Base-by-base conservation (phyloP, 1,140 invertebrate genomes). In the Rhizoglyphus robini region DNA sequence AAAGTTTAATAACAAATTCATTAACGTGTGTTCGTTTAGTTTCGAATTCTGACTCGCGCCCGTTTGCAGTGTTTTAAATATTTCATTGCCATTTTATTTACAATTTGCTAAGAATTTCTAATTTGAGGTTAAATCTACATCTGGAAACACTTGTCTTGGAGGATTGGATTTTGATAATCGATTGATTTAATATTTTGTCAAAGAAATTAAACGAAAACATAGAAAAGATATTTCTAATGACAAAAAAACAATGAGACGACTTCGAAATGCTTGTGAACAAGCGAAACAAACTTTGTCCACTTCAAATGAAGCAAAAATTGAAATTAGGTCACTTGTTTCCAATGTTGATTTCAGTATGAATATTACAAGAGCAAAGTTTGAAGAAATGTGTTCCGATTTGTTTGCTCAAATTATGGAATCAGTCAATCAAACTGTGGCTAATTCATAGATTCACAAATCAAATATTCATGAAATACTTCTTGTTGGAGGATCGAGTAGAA, bases 161-260 rank as follows among this genome's bases (percentile, higher is more conserved):
- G 95, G 95, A 68, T 93, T 97, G 79, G 95, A 98, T 78, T 98
- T 98, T 73, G 92, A 96, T 75, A 89, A 92, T 75, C 81, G 92
- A 49, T 88, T 98, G 84, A 91, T 97, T 25, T 91, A 89, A 72
- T 89, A 97, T 76, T 97, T 97, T 79, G 95, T 96, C 73, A 96
- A 97, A 74, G 74, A 96, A 71, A 96, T 95, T 84, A 97, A 97
- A 81, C 96, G 96, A 80, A 97, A 96, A 84, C 93, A 93, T 82
- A 90, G 91, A 74, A 96, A 96, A 78, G 94, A 97, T 73, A 90
- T 98, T 74, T 83, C 90, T 67, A 92, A 90, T 74, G 92, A 96
- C 76, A 79, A 93, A 77, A 81, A 91, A 71, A 91, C 94, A 71
- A 89, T 96, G 2, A 92, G 96, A 78, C 96, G 96, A 78, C 81